Evolutionary conservation across 2,888 invertebrate genomes (phyloP).

Genomic region (Halictus ligatus): DNA sequence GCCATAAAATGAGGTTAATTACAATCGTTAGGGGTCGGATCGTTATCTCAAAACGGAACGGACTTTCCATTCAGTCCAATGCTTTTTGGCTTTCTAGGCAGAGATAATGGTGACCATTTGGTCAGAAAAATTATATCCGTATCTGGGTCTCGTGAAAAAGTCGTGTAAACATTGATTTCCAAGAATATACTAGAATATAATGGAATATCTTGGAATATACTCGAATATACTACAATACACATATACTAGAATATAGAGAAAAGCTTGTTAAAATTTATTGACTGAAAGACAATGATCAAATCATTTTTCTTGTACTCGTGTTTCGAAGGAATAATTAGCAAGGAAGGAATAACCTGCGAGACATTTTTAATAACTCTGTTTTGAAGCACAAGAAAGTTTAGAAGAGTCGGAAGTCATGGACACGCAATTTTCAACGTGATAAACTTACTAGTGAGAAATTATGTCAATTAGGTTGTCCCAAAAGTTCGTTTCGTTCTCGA

Average conservation of each 20-base stretch:
- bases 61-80: neutral
- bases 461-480: too few species aligned
- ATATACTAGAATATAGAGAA: neutral
- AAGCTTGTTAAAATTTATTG: neutral
- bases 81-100: neutral
- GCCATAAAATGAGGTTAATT: neutral
- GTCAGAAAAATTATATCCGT: neutral
- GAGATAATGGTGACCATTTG: neutral
- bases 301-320: neutral
- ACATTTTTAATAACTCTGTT: too few species aligned
- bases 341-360: too few species aligned
- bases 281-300: neutral
- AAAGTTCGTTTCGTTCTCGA: too few species aligned
- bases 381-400: too few species aligned
- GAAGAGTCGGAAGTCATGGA: too few species aligned
- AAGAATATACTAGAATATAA: neutral
- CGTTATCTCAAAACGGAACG: neutral
- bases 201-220: neutral
- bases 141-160: too few species aligned
- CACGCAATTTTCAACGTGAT: too few species aligned
- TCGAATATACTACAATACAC: neutral
- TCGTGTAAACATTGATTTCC: neutral
- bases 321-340: too few species aligned
- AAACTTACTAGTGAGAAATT: too few species aligned
- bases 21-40: neutral